Conservation (phyloP, 2,113 vertebrate genomes). For the Pterocles burchelli region DNA sequence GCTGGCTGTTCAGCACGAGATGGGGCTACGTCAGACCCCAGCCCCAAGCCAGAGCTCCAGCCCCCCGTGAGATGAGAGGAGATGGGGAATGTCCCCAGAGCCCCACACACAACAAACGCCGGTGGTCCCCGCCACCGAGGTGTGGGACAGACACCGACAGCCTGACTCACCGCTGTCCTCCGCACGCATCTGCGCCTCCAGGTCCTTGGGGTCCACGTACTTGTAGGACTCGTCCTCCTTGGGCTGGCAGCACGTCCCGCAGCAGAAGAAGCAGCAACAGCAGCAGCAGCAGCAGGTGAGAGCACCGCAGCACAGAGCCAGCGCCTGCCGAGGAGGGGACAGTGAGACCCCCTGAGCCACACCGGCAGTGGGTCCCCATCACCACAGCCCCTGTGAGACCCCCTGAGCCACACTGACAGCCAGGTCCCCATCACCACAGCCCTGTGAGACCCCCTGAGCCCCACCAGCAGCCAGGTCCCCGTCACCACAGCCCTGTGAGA, state of each 20-base stretch:
- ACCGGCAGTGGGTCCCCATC: too few relatives aligned
- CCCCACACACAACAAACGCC: neutral
- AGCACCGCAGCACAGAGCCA: constrained; percentile 79
- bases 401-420: too few relatives aligned
- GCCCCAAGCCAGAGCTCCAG: neutral
- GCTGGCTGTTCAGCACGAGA: neutral
- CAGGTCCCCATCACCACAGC: too few relatives aligned
- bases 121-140: too few relatives aligned
- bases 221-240: constrained; percentile 83
- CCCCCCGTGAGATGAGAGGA: rapidly evolving
- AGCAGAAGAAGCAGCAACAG: constrained; percentile 93
- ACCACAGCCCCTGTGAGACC: too few relatives aligned
- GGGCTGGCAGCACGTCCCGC: constrained; percentile 82
- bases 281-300: constrained; percentile 91
- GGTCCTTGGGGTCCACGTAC: constrained; percentile 80
- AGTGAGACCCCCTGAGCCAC: neutral
- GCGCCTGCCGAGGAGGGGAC: constrained; percentile 58
- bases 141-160: neutral
- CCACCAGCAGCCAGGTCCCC: rapidly evolving
- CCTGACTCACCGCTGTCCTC: constrained; percentile 76
- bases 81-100: too few relatives aligned
- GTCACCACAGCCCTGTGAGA: rapidly evolving
- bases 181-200: constrained; percentile 83
- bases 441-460: too few relatives aligned
- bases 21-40: rapidly evolving